These are phyloP conservation scores for Fratercula arctica DNA, from an alignment of 2,797 vertebrate species.

Conservation along the genomic window DNA sequence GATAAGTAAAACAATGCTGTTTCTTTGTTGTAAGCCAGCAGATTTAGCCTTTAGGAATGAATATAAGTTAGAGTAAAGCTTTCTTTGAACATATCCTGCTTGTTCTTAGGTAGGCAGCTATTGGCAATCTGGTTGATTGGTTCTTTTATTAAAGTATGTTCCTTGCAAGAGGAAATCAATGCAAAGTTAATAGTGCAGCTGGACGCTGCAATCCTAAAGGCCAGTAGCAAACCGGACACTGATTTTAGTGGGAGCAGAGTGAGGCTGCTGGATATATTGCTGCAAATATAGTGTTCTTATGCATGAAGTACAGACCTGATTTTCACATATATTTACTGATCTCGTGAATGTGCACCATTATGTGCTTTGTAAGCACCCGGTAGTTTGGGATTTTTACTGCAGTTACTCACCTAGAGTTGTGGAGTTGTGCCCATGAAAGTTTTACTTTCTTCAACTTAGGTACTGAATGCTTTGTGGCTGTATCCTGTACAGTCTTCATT, in stretches of 20 bases:
- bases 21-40: constrained; percentile 51
- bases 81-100: constrained; percentile 39
- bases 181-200: neutral
- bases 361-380: neutral
- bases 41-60: constrained; percentile 44
- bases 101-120: constrained; percentile 55
- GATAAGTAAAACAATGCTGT: constrained; percentile 49
- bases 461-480: neutral
- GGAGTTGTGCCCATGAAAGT: neutral
- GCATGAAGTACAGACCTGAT: neutral
- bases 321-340: neutral
- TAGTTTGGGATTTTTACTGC: neutral
- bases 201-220: neutral
- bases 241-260: neutral
- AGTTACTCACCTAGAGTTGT: neutral
- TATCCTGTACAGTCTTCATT: neutral
- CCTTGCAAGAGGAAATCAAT: constrained; percentile 13
- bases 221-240: neutral
- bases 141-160: neutral
- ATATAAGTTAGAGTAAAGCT: constrained; percentile 24
- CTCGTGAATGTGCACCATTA: neutral
- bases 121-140: neutral
- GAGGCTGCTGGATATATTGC: neutral
- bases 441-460: neutral
- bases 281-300: neutral